A percentile compares a stretch with the other conserved stretches of the same genome.
These are phyloP conservation scores for Microcebus tavaratra DNA, from an alignment of 2,113 vertebrate species.

Conservation along the genomic window DNA sequence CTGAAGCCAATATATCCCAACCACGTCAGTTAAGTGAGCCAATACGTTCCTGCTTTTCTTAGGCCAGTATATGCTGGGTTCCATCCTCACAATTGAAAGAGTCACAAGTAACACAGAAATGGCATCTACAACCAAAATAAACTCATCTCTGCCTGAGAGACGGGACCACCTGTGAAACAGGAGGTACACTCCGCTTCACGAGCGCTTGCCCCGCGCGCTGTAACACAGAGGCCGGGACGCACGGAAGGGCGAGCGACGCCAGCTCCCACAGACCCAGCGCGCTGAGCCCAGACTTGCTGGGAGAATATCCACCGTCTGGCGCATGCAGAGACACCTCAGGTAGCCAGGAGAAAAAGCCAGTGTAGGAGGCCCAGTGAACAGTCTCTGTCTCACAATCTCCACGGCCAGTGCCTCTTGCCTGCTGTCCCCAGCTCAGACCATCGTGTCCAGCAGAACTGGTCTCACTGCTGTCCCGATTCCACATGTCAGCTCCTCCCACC, in stretches of 20 bases:
- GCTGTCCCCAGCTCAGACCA: background rate
- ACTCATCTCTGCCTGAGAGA: background rate
- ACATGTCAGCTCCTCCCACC: background rate
- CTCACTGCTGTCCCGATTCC: background rate
- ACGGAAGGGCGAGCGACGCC: accelerated
- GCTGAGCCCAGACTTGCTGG: background rate
- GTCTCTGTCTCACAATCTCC: background rate
- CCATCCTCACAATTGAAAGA: background rate
- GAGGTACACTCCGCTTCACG: background rate
- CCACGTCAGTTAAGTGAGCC: background rate
- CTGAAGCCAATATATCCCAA: background rate
- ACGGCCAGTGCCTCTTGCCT: background rate
- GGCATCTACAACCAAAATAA: background rate
- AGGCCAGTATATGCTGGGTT: background rate
- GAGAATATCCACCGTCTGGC: background rate
- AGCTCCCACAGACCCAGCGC: background rate
- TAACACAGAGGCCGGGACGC: background rate
- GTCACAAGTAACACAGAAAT: background rate
- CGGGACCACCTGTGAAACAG: accelerated
- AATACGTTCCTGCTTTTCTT: background rate
- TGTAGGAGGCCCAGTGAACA: background rate
- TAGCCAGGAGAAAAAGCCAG: background rate
- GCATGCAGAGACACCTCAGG: background rate
- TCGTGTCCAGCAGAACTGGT: background rate
- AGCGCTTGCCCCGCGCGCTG: background rate